Evolutionary conservation across 2,113 vertebrate species (phyloP).

Genomic region (Siniperca chuatsi): DNA sequence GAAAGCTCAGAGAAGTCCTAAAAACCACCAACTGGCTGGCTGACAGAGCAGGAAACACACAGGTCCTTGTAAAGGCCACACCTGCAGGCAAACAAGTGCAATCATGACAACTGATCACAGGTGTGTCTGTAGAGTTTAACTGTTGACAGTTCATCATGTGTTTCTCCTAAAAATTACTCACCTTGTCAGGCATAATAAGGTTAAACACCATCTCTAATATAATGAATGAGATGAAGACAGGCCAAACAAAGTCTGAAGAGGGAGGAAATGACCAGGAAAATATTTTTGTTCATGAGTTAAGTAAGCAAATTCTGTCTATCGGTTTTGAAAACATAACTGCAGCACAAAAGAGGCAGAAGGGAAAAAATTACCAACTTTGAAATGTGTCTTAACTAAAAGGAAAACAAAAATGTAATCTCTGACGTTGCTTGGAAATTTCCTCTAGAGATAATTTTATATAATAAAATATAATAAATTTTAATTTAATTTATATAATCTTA

Average conservation of each 20-base stretch:
- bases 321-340: neutral
- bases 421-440: neutral
- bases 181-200: neutral
- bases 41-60: conserved; percentile 24
- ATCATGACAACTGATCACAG: conserved; percentile 12
- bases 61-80: conserved; percentile 16
- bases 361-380: neutral
- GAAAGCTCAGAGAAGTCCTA: neutral
- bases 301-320: neutral
- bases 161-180: neutral
- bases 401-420: neutral
- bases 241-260: too few relatives aligned
- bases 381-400: neutral
- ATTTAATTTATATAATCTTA: too few relatives aligned
- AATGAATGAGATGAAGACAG: neutral
- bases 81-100: conserved; percentile 14
- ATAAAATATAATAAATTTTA: too few relatives aligned
- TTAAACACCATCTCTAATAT: neutral
- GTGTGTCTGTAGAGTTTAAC: conserved; percentile 25
- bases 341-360: neutral
- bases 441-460: too few relatives aligned
- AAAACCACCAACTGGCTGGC: neutral
- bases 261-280: neutral
- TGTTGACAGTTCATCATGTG: neutral
- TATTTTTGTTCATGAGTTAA: neutral